Conservation (phyloP, 1,140 invertebrate genomes). For the Cecropterus lyciades region DNA sequence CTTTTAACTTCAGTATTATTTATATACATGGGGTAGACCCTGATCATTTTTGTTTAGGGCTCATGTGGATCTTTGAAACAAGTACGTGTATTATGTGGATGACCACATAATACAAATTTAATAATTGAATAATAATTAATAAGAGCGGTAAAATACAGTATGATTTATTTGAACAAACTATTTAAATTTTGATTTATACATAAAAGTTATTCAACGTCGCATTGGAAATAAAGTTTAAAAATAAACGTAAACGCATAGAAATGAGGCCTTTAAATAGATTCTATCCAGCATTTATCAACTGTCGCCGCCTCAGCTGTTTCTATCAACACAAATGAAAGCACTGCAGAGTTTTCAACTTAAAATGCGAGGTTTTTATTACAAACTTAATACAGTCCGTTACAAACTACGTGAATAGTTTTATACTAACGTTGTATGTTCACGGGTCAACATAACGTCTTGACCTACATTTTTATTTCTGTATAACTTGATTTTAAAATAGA, state of each 20-base stretch:
- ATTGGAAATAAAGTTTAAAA: constrained; percentile 1
- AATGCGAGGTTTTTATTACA: constrained; percentile 24
- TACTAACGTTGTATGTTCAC: constrained; percentile 2
- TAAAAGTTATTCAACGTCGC: background rate
- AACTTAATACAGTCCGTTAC: constrained; percentile 15
- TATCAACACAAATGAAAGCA: constrained; percentile 30
- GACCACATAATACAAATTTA: no score
- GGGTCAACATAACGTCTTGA: constrained; percentile 19
- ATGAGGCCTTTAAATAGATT: constrained; percentile 13
- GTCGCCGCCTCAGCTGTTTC: constrained; percentile 6
- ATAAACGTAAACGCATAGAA: background rate
- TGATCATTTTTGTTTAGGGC: no score
- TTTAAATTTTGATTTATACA: background rate
- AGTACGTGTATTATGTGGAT: no score
- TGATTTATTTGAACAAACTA: background rate
- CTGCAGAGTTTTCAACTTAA: constrained; percentile 30
- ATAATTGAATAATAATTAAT: no score
- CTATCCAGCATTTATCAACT: constrained; percentile 25
- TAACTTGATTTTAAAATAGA: no score
- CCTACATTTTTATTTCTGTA: no score
- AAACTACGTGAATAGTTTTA: constrained; percentile 20
- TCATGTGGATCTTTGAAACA: no score
- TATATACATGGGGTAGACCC: no score
- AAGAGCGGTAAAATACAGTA: no score
- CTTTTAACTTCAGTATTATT: no score